Conservation (phyloP, 2,113 vertebrate species). For the Isurus oxyrinchus region DNA sequence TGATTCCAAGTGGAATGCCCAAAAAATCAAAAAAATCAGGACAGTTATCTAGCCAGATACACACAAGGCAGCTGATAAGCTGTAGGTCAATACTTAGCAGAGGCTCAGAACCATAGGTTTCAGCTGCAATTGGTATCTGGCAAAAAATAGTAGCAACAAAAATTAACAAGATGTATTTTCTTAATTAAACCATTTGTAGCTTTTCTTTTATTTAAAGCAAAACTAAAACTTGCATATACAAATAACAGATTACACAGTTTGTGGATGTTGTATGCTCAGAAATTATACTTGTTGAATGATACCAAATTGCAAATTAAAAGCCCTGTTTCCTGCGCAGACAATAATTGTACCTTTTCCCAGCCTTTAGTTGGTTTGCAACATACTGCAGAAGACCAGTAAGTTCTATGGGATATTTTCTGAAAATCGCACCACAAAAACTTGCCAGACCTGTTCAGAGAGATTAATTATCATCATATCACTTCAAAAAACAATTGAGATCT, state of each 20-base stretch:
- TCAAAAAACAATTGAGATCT: not conserved
- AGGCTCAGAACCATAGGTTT: not conserved
- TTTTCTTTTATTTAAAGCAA: not conserved
- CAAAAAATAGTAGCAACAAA: not conserved
- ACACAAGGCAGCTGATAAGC: not conserved
- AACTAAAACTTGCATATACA: not conserved
- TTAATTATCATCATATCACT: not conserved
- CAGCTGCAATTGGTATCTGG: not conserved
- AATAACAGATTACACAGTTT: not conserved
- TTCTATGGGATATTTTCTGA: conserved; percentile 96
- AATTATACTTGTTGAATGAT: not conserved
- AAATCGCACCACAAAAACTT: conserved; percentile 93
- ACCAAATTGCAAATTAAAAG: not conserved
- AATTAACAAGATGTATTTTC: not conserved
- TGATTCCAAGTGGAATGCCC: not conserved
- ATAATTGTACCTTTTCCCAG: conserved; percentile 80
- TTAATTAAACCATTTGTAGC: not conserved
- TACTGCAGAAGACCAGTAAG: conserved; percentile 94
- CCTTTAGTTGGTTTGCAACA: conserved; percentile 94
- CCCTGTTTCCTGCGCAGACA: not conserved
- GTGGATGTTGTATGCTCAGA: not conserved
- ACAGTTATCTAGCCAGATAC: not conserved
- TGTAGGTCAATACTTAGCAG: not conserved
- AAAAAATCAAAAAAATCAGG: not conserved
- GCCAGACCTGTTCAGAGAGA: conserved; percentile 69